A percentile compares a stretch with the other conserved stretches of the same genome.
Conservation (phyloP, 1,140 invertebrate genomes). For the Megalonaias nervosa region DNA sequence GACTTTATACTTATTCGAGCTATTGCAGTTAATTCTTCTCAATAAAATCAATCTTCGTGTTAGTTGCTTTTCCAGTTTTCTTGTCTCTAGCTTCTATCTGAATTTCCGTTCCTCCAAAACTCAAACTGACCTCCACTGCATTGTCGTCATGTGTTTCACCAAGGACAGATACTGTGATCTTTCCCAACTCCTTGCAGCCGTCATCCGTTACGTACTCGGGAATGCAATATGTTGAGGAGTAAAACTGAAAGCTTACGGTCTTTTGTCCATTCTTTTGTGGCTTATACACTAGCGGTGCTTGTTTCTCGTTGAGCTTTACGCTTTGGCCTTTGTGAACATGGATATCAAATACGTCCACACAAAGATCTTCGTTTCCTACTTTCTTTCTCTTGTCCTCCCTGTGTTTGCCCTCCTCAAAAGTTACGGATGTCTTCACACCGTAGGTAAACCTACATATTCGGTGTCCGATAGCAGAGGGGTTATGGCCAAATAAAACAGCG, state of each 20-base stretch:
- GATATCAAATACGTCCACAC: neutral
- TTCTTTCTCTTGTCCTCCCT: too few species aligned
- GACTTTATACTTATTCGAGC: too few species aligned
- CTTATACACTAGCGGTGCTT: neutral
- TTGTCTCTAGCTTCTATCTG: neutral
- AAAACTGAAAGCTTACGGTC: neutral
- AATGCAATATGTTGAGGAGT: neutral
- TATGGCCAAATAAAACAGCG: slow-evolving; percentile 16
- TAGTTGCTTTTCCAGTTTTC: neutral
- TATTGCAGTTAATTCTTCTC: neutral
- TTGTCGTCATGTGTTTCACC: neutral
- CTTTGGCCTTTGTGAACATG: slow-evolving; percentile 4
- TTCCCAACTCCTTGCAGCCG: slow-evolving; percentile 1
- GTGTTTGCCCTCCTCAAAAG: neutral
- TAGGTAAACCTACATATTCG: slow-evolving; percentile 15
- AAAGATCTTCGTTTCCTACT: neutral
- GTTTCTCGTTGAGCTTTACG: neutral
- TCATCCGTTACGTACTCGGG: neutral
- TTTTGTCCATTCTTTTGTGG: neutral
- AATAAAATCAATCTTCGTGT: neutral
- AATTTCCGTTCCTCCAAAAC: slow-evolving; percentile 20
- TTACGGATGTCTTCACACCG: neutral
- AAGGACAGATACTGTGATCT: neutral
- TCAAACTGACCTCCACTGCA: neutral
- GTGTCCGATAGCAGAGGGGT: slow-evolving; percentile 1